Evolutionary conservation across 2,797 vertebrate genomes (phyloP).

Genomic region (Eulemur mongoz): DNA sequence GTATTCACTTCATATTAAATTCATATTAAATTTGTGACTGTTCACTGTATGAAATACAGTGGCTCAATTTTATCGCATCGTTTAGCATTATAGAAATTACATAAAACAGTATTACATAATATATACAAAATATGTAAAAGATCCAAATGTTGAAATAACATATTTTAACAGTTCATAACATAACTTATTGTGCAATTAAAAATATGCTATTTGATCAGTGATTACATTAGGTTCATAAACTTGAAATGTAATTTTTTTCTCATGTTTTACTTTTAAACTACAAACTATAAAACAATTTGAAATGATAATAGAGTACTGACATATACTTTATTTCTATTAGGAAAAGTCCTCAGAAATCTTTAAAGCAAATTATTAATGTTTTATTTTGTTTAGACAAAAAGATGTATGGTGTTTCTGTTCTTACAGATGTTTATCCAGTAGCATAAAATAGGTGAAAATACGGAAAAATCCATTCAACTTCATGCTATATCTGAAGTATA

Average conservation of each 20-base stretch:
- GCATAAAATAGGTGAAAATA: conserved; percentile 63
- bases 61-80: background rate
- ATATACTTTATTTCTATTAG: conserved; percentile 92
- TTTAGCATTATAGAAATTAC: background rate
- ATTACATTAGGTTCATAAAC: conserved; percentile 84
- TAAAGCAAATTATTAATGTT: conserved; percentile 80
- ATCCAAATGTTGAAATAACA: conserved; percentile 72
- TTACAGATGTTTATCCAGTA: conserved; percentile 73
- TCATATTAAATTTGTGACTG: background rate
- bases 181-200: conserved; percentile 89
- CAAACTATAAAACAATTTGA: conserved; percentile 95
- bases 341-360: conserved; percentile 88
- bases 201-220: conserved; percentile 79
- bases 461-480: conserved; percentile 65
- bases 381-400: conserved; percentile 66
- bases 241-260: conserved; percentile 92
- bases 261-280: conserved; percentile 89
- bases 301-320: conserved; percentile 93
- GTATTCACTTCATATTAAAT: conserved; percentile 47
- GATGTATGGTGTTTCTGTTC: conserved; percentile 67
- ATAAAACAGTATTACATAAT: background rate
- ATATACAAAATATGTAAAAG: conserved; percentile 80
- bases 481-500: conserved; percentile 71
- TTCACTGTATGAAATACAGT: background rate
- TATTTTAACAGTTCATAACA: conserved; percentile 83